These are phyloP conservation scores for Ataeniobius toweri DNA, from an alignment of 2,797 vertebrate genomes.

Conservation along the genomic window DNA sequence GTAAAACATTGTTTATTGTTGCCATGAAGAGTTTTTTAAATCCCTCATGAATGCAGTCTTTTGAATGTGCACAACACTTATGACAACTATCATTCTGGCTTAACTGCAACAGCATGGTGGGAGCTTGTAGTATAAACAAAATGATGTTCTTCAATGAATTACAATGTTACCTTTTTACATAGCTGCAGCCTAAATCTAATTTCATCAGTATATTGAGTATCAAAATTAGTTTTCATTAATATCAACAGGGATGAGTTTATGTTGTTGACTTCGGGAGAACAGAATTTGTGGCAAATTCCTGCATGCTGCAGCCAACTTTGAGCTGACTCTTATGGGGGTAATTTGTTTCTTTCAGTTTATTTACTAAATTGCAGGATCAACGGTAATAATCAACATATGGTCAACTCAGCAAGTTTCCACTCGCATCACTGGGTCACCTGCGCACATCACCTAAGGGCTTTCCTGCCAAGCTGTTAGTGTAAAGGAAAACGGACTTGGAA, in stretches of 20 bases:
- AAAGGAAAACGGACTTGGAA: constrained; percentile 52
- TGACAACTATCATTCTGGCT: neutral
- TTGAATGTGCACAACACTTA: neutral
- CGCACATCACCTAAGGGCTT: constrained; percentile 61
- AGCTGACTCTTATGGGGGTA: neutral
- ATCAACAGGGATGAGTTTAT: too few species aligned
- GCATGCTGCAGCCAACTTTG: neutral
- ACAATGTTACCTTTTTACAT: neutral
- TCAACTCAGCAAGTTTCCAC: constrained; percentile 46
- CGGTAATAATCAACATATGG: neutral
- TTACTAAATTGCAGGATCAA: constrained; percentile 14
- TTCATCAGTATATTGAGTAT: neutral
- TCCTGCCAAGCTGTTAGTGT: constrained; percentile 32
- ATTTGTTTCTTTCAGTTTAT: neutral
- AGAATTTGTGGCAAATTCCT: neutral
- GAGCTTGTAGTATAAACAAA: too few species aligned
- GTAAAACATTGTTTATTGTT: neutral
- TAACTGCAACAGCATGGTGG: neutral
- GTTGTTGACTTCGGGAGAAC: too few species aligned
- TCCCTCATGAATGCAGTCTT: neutral
- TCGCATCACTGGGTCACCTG: constrained; percentile 50
- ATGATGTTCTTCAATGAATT: neutral
- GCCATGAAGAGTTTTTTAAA: neutral
- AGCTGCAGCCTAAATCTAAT: neutral
- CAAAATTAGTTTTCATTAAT: too few species aligned